Evolutionary conservation across 2,888 invertebrate species (phyloP).

Genomic region (Onchidella celtica): DNA sequence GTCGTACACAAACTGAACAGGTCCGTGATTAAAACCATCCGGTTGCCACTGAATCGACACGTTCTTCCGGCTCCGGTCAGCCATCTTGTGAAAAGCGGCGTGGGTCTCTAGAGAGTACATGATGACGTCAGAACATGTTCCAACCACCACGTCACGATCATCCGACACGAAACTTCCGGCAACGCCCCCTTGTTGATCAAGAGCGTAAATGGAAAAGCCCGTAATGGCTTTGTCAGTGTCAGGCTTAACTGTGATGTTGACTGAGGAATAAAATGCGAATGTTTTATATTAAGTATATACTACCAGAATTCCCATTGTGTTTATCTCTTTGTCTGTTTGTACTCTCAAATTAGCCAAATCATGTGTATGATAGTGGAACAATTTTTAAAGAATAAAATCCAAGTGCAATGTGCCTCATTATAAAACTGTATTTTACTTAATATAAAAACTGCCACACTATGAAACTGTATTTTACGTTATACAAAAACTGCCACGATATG

Average conservation of each 20-base stretch:
- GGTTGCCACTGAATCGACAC: slow-evolving; percentile 27
- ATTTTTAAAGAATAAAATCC: no score
- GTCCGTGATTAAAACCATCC: slow-evolving; percentile 32
- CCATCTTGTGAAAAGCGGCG: slow-evolving; percentile 25
- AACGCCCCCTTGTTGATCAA: slow-evolving; percentile 8
- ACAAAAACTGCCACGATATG: no score
- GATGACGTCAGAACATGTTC: slow-evolving; percentile 21
- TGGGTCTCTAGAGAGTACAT: slow-evolving; percentile 12
- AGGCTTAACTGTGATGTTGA: slow-evolving; percentile 17
- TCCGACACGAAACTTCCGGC: slow-evolving; percentile 27
- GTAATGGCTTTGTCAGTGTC: background rate
- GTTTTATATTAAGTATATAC: background rate
- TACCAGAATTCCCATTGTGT: background rate
- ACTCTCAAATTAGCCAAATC: no score
- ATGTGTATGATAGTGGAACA: no score
- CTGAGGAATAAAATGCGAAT: background rate
- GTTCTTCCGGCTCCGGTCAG: slow-evolving; percentile 17
- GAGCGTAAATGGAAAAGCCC: slow-evolving; percentile 33
- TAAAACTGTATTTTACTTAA: no score
- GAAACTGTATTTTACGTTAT: no score
- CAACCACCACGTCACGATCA: slow-evolving; percentile 14
- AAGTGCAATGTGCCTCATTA: no score
- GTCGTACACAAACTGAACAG: slow-evolving; percentile 21
- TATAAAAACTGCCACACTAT: no score
- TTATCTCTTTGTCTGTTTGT: no score